These are phyloP conservation scores for Eucidaris tribuloides DNA, from an alignment of 35 echinoderm and acorn worm genomes.

Conservation along the genomic window DNA sequence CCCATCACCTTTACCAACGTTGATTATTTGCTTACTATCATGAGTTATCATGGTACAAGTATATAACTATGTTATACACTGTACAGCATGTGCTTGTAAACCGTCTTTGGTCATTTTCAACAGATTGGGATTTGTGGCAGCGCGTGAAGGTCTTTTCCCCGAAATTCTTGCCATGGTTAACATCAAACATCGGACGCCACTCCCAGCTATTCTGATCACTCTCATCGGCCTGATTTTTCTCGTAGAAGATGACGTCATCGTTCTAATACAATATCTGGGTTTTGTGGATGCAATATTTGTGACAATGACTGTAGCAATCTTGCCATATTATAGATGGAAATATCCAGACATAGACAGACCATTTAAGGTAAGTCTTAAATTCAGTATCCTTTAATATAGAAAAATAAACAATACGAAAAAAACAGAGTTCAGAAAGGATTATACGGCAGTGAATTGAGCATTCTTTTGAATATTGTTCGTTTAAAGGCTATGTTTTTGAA, in stretches of 20 bases:
- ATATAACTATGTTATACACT: no score
- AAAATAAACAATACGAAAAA: no score
- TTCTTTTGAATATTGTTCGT: no score
- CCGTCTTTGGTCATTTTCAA: no score
- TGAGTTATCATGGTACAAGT: no score
- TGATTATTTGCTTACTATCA: no score
- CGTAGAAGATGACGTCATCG: slow-evolving; percentile 45
- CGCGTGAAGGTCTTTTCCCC: background rate
- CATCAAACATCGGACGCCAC: background rate
- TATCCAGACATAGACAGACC: slow-evolving; percentile 50
- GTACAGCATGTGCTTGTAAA: no score
- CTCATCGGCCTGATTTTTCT: slow-evolving; percentile 7
- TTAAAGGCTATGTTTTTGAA: no score
- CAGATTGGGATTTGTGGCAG: background rate
- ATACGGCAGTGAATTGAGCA: no score
- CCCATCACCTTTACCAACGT: no score
- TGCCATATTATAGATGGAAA: slow-evolving; percentile 80
- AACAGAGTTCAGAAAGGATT: no score
- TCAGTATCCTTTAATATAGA: no score
- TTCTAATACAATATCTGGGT: slow-evolving; percentile 64
- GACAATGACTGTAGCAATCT: slow-evolving; percentile 22
- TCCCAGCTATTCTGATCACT: background rate
- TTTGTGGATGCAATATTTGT: slow-evolving; percentile 59
- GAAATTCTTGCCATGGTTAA: slow-evolving; percentile 10
- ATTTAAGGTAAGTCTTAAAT: slow-evolving; percentile 74